phyloP scores from a whole-genome alignment of 2,888 invertebrate genomes.

The Cerastis leucographa region DNA sequence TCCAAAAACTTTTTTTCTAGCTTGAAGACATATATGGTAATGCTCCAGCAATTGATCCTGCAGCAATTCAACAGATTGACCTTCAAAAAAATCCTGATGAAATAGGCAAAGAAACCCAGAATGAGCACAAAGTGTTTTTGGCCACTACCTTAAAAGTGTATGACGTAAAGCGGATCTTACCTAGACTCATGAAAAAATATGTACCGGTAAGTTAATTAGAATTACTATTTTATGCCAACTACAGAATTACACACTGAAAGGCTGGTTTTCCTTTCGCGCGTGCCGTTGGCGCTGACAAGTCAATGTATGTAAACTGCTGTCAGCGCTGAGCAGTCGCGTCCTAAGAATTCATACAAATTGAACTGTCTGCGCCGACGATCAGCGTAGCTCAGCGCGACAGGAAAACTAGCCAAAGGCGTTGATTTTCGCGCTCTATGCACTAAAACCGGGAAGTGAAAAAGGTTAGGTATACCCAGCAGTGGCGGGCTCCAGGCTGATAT shows the following conservation, averaged over 20 bases:
- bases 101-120: neutral
- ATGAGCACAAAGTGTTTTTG: constrained; percentile 43
- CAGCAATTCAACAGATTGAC: constrained; percentile 2
- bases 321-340: too few relatives aligned
- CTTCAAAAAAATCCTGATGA: constrained; percentile 17
- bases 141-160: constrained; percentile 26
- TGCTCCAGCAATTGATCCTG: neutral
- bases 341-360: too few relatives aligned
- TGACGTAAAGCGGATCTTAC: constrained; percentile 62
- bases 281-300: too few relatives aligned
- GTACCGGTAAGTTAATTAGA: constrained; percentile 72
- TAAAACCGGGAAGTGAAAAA: too few relatives aligned
- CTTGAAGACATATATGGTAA: constrained; percentile 54
- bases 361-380: too few relatives aligned
- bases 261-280: too few relatives aligned
- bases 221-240: neutral
- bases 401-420: too few relatives aligned
- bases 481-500: too few relatives aligned
- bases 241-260: neutral
- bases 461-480: too few relatives aligned
- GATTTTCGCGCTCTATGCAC: neutral
- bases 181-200: constrained; percentile 71
- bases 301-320: too few relatives aligned
- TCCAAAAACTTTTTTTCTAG: constrained; percentile 28
- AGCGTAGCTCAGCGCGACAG: too few relatives aligned